Conservation (phyloP, 1,140 invertebrate genomes). For the Drosophila obscura region DNA sequence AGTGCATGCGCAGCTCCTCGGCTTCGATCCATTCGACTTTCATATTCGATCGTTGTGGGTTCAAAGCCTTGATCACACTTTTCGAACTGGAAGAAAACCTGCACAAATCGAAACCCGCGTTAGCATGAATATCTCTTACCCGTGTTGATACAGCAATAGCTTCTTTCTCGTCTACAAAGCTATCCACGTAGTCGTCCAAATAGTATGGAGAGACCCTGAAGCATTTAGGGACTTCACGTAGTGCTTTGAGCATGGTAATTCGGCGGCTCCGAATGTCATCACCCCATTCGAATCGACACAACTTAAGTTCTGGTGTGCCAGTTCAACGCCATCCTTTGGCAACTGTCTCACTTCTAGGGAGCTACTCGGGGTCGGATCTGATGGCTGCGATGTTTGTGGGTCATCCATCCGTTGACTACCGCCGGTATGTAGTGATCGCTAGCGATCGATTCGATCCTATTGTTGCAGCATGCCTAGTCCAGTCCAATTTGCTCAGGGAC, state of each 20-base stretch:
- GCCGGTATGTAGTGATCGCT: too few relatives aligned
- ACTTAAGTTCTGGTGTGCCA: too few relatives aligned
- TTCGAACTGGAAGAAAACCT: conserved; percentile 4
- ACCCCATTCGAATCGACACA: too few relatives aligned
- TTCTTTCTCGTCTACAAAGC: too few relatives aligned
- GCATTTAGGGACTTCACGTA: neutral
- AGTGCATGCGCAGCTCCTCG: conserved; percentile 13
- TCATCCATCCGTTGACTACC: neutral
- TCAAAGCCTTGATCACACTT: neutral
- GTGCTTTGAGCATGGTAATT: neutral
- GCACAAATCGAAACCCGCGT: conserved; percentile 7
- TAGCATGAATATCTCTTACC: neutral
- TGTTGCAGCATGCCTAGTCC: neutral
- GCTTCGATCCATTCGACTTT: neutral
- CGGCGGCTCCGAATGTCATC: neutral
- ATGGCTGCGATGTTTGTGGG: neutral
- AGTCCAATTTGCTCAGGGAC: conserved; percentile 2
- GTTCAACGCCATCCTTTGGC: too few relatives aligned
- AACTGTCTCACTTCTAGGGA: too few relatives aligned
- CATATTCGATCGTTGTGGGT: too few relatives aligned
- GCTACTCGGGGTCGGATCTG: too few relatives aligned
- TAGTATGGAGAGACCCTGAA: neutral
- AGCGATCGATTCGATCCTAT: neutral
- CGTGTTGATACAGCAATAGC: too few relatives aligned
- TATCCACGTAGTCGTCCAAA: conserved; percentile 10